Evolutionary conservation across 1,140 invertebrate genomes (phyloP).

Genomic region (Zaprionus africanus): DNA sequence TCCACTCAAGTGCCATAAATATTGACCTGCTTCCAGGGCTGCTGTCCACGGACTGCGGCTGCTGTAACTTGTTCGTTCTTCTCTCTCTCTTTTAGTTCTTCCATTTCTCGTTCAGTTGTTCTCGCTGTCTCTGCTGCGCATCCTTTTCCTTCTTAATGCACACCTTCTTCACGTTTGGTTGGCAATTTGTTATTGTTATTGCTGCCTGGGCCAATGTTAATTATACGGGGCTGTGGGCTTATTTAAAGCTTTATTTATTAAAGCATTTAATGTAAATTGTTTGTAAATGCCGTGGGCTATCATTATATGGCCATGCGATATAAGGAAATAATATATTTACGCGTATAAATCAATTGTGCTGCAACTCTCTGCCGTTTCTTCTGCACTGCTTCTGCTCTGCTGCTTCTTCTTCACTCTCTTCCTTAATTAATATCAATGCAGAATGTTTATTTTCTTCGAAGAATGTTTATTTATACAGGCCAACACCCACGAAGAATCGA

Average conservation of each 20-base stretch:
- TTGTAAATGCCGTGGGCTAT: slow-evolving; percentile 70
- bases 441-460: slow-evolving; percentile 42
- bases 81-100: neutral
- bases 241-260: slow-evolving; percentile 81
- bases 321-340: slow-evolving; percentile 51
- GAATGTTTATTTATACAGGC: slow-evolving; percentile 26
- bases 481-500: slow-evolving; percentile 70
- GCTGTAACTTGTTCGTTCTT: slow-evolving; percentile 43
- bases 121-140: slow-evolving; percentile 18
- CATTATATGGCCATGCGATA: slow-evolving; percentile 62
- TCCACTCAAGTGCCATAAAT: slow-evolving; percentile 69
- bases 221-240: slow-evolving; percentile 71
- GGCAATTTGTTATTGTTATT: slow-evolving; percentile 76
- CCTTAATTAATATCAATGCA: slow-evolving; percentile 72
- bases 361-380: neutral
- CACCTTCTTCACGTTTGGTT: slow-evolving; percentile 51
- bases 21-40: slow-evolving; percentile 40
- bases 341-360: slow-evolving; percentile 63
- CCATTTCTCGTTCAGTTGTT: neutral
- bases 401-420: slow-evolving; percentile 4
- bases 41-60: neutral
- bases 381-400: neutral
- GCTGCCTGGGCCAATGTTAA: slow-evolving; percentile 52
- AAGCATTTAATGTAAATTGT: slow-evolving; percentile 83
- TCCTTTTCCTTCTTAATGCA: slow-evolving; percentile 63